phyloP scores from a whole-genome alignment of 2,888 invertebrate species.

The Hoplodrina blanda region DNA sequence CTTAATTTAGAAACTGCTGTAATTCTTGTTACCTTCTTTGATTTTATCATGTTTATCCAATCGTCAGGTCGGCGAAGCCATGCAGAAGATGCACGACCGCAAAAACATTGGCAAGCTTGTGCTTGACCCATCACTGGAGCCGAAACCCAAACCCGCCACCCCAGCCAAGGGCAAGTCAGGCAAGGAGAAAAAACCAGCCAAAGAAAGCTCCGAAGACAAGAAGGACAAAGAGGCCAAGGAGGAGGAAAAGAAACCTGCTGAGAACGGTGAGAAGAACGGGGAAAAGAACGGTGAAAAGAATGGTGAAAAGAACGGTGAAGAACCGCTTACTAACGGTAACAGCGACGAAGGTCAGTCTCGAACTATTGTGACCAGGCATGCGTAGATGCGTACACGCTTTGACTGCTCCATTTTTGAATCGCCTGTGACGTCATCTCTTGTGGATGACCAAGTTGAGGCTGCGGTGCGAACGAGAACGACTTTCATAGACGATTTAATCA shows the following conservation, averaged over 20 bases:
- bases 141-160: slow-evolving; percentile 95
- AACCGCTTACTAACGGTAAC: slow-evolving; percentile 89
- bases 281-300: slow-evolving; percentile 75
- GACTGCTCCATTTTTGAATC: slow-evolving; percentile 45
- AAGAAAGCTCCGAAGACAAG: slow-evolving; percentile 92
- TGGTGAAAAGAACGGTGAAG: slow-evolving; percentile 88
- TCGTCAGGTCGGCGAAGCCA: slow-evolving; percentile 94
- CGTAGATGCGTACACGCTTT: slow-evolving; percentile 80
- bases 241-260: slow-evolving; percentile 86
- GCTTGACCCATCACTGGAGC: slow-evolving; percentile 94
- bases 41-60: background rate
- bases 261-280: slow-evolving; percentile 87
- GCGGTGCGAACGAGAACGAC: background rate
- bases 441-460: background rate
- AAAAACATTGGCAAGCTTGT: slow-evolving; percentile 97
- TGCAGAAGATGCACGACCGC: slow-evolving; percentile 98
- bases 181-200: slow-evolving; percentile 92
- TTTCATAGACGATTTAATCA: slow-evolving; percentile 15
- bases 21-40: background rate
- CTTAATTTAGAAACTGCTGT: background rate
- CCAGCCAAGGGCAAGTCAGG: slow-evolving; percentile 94
- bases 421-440: slow-evolving; percentile 14
- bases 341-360: slow-evolving; percentile 90
- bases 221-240: slow-evolving; percentile 91
- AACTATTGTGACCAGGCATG: slow-evolving; percentile 78